Evolutionary conservation across 2,888 invertebrate genomes (phyloP).

Genomic region (Gnatocerus cornutus): DNA sequence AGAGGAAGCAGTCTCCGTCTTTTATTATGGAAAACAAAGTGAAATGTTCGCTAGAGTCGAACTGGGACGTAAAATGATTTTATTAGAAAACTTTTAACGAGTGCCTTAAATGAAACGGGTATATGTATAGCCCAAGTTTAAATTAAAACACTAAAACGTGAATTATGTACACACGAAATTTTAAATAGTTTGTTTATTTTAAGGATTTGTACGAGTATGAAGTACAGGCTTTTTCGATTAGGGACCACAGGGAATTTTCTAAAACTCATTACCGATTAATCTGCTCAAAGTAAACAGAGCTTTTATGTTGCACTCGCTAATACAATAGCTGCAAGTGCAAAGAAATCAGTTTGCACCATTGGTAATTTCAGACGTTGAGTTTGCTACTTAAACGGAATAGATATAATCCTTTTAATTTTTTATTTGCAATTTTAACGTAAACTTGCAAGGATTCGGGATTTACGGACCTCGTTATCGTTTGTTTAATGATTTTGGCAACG

Average conservation of each 20-base stretch:
- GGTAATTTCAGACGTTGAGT: background rate
- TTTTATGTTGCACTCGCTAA: slow-evolving; percentile 3
- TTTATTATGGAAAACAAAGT: slow-evolving; percentile 37
- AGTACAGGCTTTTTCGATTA: slow-evolving; percentile 29
- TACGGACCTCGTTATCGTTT: slow-evolving; percentile 41
- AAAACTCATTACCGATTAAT: slow-evolving; percentile 28
- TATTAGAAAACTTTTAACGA: slow-evolving; percentile 39
- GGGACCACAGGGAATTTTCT: slow-evolving; percentile 5
- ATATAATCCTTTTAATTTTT: slow-evolving; percentile 37
- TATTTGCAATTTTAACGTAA: slow-evolving; percentile 39
- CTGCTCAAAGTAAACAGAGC: slow-evolving; percentile 12
- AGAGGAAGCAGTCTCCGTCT: slow-evolving; percentile 17
- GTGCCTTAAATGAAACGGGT: slow-evolving; percentile 24
- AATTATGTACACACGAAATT: slow-evolving; percentile 31
- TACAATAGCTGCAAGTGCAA: slow-evolving; percentile 1
- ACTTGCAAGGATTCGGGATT: slow-evolving; percentile 35
- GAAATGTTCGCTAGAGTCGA: slow-evolving; percentile 21
- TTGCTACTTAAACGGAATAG: background rate
- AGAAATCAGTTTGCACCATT: background rate
- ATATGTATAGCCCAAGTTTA: slow-evolving; percentile 28
- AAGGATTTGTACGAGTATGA: slow-evolving; percentile 14
- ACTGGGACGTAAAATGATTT: slow-evolving; percentile 36
- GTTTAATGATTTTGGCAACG: slow-evolving; percentile 46
- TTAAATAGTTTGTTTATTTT: slow-evolving; percentile 33
- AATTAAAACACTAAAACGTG: slow-evolving; percentile 33